These are phyloP conservation scores for Drosophila rubida DNA, from an alignment of 2,888 invertebrate species.

Conservation along the genomic window DNA sequence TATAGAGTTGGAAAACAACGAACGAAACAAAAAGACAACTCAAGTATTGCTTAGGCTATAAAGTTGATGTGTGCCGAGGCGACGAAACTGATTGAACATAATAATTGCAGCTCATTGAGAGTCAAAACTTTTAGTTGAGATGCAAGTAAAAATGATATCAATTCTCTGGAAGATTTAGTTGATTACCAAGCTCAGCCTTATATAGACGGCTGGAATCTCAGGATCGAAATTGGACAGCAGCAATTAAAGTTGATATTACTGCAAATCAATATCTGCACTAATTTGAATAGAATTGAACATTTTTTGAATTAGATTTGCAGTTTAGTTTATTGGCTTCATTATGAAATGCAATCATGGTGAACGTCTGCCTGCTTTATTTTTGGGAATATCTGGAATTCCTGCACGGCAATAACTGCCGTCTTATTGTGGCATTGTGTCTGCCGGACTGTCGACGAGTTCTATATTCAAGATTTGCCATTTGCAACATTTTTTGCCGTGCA, in stretches of 20 bases:
- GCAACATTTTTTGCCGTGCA: conserved; percentile 20
- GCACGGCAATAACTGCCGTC: background rate
- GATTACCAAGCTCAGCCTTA: too few relatives aligned
- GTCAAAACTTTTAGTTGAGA: background rate
- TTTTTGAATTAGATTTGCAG: background rate
- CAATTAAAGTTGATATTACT: background rate
- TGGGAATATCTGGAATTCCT: background rate
- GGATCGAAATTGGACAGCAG: too few relatives aligned
- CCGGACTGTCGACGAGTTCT: background rate
- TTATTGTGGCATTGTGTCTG: conserved; percentile 18
- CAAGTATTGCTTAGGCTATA: conserved; percentile 31
- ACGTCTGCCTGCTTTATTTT: background rate
- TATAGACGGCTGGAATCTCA: too few relatives aligned
- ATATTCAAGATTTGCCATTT: conserved; percentile 24
- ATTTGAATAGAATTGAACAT: background rate
- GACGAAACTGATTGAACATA: background rate
- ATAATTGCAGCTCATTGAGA: conserved; percentile 9
- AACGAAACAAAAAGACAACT: conserved; percentile 29
- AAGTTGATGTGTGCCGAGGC: conserved; percentile 24
- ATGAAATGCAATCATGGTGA: background rate
- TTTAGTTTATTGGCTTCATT: conserved; percentile 10
- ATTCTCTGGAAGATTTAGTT: too few relatives aligned
- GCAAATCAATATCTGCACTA: background rate
- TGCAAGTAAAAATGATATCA: too few relatives aligned
- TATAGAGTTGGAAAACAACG: conserved; percentile 9